Base-by-base conservation (phyloP, 53 echinoderm and acorn worm genomes). In the Apostichopus leukothele region DNA sequence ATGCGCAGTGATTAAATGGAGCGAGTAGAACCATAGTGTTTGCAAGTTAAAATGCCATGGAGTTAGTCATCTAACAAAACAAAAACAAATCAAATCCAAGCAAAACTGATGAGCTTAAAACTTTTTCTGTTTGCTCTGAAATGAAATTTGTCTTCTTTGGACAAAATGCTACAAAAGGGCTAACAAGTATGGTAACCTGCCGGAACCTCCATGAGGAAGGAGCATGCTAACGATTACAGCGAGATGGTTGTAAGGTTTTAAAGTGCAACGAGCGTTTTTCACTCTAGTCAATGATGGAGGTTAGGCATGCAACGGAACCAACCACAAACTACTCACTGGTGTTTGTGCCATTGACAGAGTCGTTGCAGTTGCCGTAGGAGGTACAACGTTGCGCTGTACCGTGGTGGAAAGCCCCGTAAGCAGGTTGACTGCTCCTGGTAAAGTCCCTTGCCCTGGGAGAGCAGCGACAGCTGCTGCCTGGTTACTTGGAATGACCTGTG, bases 321-420 rank as follows among this genome's bases (percentile, higher is more conserved):
- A 54, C 81, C 59, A 81, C 81, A 81, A 81, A 81, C 81, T 81
- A 81, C 81, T 81, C 81, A 81, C 81, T 23, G 81, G 81, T 81
- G 81, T 81, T 81, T 59, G 81, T 54, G 81, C 54, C 81, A 55
- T 54, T 19, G 81, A 52, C 59, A 81, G 81, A 81, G 81, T n/a
- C n/a, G 81, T n/a, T 55, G 81, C 20, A 8, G 18, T 16, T 22
- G 81, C 53, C 54, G 81, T 25, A 81, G 79, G 51, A 19, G 52
- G 19, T 81, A 77, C 77, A 77, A 77, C 73, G 88, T 88, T 88
- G 88, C 8, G 91, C 75, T 11, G 83, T 75, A 74, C 83, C 59
- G 91, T 23, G 23, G 88, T 71, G 22, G 39, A 39, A 39, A 75
- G 83, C 25, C 67, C 51, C 27, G 76, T 53, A 18, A 81, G 81